Conservation (phyloP, 2,113 vertebrate genomes). For the Phyllostomus discolor region DNA sequence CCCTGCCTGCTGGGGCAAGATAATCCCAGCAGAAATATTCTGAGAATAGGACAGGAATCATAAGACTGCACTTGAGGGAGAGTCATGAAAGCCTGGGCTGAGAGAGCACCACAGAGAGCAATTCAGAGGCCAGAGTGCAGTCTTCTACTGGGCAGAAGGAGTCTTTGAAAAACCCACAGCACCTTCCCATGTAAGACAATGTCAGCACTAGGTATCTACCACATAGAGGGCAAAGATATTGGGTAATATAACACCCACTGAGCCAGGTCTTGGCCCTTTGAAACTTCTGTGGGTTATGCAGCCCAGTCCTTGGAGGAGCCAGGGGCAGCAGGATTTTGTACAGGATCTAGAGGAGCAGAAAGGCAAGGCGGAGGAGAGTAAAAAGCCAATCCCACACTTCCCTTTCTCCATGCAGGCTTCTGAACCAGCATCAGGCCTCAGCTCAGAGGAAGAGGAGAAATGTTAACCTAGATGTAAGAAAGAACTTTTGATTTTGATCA, state of each 20-base stretch:
- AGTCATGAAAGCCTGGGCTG: neutral
- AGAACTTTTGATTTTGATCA: neutral
- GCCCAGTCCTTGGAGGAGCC: neutral
- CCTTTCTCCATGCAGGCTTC: neutral
- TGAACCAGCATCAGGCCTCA: neutral
- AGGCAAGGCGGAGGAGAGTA: neutral
- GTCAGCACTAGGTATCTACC: neutral
- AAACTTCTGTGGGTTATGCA: neutral
- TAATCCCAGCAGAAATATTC: neutral
- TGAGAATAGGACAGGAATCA: neutral
- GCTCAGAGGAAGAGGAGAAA: neutral
- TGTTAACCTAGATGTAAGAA: neutral
- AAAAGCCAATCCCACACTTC: neutral
- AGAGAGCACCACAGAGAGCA: neutral
- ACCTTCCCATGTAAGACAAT: neutral
- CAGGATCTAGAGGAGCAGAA: neutral
- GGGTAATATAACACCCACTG: neutral
- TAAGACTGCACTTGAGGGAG: neutral
- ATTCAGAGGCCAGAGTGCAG: neutral
- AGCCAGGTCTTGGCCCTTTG: neutral
- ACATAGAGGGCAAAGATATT: neutral
- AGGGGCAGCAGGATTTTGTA: neutral
- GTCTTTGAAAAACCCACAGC: neutral
- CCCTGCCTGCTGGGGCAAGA: neutral
- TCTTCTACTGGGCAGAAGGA: neutral